Conservation (phyloP, 2,113 vertebrate genomes). For the Macaca nemestrina region DNA sequence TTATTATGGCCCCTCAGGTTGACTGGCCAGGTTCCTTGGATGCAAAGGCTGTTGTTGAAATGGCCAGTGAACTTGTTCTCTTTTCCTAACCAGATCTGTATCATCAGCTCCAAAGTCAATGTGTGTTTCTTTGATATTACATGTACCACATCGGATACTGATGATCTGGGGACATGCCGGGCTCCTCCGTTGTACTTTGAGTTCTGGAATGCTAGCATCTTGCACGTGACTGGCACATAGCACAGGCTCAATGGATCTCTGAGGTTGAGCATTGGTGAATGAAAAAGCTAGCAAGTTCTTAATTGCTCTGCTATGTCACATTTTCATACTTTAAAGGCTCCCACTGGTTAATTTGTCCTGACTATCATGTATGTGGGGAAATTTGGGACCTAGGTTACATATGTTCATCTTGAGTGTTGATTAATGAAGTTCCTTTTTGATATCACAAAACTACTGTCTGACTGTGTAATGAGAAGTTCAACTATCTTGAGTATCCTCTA, state of each 20-base stretch:
- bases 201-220: background rate
- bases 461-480: background rate
- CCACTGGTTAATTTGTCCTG: background rate
- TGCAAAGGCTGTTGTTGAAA: background rate
- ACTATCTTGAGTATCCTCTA: background rate
- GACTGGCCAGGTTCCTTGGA: constrained; percentile 35
- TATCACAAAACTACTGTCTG: background rate
- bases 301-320: background rate
- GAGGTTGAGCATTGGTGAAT: background rate
- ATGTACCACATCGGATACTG: fast-evolving
- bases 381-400: background rate
- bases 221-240: background rate
- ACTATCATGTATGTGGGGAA: background rate
- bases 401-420: background rate
- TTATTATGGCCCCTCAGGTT: background rate
- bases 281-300: background rate
- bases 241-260: background rate
- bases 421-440: background rate
- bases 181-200: background rate
- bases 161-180: background rate
- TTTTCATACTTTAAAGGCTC: background rate
- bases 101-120: background rate
- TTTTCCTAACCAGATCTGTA: background rate
- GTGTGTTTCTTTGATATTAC: background rate
- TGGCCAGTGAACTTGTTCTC: background rate